These are phyloP conservation scores for Cyrtonyx montezumae DNA, from an alignment of 2,113 vertebrate genomes.

Conservation along the genomic window DNA sequence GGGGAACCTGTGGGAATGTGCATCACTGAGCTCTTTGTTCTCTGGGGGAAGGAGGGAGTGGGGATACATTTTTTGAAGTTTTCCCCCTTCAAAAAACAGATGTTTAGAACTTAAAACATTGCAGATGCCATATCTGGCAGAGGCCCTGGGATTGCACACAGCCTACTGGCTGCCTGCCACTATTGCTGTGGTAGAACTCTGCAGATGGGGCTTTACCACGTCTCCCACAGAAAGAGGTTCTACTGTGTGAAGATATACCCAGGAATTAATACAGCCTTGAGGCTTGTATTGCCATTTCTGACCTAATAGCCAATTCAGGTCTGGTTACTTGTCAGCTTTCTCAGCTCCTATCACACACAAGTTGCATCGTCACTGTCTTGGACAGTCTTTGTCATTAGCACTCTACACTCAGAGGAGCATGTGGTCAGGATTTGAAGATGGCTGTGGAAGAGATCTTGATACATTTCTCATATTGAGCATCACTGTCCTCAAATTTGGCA, in stretches of 20 bases:
- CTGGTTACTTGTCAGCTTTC: not conserved
- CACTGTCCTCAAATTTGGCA: not conserved
- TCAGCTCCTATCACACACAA: not conserved
- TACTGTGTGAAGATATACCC: not conserved
- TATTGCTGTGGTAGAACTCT: not conserved
- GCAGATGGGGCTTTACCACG: not conserved
- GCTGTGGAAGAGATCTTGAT: not conserved
- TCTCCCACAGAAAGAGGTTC: not conserved
- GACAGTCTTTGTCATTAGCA: not conserved
- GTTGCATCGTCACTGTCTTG: not conserved
- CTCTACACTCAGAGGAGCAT: not conserved
- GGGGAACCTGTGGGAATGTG: not conserved
- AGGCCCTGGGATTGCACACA: not conserved
- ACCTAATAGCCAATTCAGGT: not conserved
- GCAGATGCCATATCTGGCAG: constrained; percentile 50
- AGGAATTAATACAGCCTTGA: not conserved
- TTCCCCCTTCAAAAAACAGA: constrained; percentile 36
- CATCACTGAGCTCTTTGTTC: constrained; percentile 57
- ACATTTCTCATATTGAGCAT: not conserved
- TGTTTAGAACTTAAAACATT: constrained; percentile 34
- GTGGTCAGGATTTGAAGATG: not conserved
- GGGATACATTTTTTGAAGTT: constrained; percentile 11
- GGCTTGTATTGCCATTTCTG: not conserved
- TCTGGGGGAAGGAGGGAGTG: not conserved
- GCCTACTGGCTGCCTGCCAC: constrained; percentile 41